phyloP scores from a whole-genome alignment of 92 coral and sea anemone genomes.

The Paramuricea clavata region DNA sequence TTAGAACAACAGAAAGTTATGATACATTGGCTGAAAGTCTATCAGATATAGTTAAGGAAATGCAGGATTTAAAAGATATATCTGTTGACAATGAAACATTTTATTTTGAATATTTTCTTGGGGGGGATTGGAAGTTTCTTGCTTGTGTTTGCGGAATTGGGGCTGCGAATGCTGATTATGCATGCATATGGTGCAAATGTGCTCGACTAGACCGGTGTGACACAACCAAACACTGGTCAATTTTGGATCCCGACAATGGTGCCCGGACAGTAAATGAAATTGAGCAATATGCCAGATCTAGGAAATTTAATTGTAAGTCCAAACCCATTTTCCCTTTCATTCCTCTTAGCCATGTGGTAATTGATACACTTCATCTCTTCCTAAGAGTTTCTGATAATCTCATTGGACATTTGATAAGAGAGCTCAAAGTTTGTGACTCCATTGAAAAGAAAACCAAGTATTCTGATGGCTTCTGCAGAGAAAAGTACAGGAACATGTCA shows the following conservation, averaged over 20 bases:
- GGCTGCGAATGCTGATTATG: slow-evolving; percentile 3
- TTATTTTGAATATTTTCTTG: slow-evolving; percentile 4
- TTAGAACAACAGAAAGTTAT: slow-evolving; percentile 62
- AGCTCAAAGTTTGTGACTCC: slow-evolving; percentile 51
- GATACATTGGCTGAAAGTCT: slow-evolving; percentile 59
- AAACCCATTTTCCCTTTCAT: slow-evolving; percentile 56
- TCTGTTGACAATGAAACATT: neutral
- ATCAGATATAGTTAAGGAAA: slow-evolving; percentile 44
- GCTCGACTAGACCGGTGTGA: neutral
- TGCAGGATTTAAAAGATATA: slow-evolving; percentile 3
- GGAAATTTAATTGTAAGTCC: slow-evolving; percentile 16
- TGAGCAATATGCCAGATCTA: slow-evolving; percentile 33
- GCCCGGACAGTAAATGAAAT: slow-evolving; percentile 66
- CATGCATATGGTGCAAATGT: slow-evolving; percentile 26
- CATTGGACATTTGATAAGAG: slow-evolving; percentile 61
- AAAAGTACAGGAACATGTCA: slow-evolving; percentile 43
- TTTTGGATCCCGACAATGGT: slow-evolving; percentile 39
- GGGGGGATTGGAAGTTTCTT: neutral
- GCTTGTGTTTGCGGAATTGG: slow-evolving; percentile 13
- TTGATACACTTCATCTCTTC: slow-evolving; percentile 70
- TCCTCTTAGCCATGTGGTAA: slow-evolving; percentile 70
- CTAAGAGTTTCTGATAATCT: slow-evolving; percentile 71
- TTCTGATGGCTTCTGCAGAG: slow-evolving; percentile 42
- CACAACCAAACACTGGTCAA: neutral
- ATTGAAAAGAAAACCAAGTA: slow-evolving; percentile 46